Base-by-base conservation (phyloP, 2,888 invertebrate species). In the Xylocampa areola region DNA sequence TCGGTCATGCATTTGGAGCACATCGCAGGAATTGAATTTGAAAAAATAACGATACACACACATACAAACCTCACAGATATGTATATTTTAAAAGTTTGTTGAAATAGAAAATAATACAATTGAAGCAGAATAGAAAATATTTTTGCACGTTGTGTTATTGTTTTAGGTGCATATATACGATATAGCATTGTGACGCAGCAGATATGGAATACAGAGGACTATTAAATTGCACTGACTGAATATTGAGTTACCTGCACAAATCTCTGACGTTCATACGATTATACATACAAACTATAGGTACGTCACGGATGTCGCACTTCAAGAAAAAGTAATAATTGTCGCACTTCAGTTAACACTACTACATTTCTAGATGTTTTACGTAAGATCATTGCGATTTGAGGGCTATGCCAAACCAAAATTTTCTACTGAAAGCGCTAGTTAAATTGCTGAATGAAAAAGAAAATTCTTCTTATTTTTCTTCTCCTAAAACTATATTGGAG, bases 1-100 rank as follows among this genome's bases (percentile, higher is more conserved):
- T 57, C 32, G 1, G 29, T 50, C 36, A 43, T 54, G 54, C 16
- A 50, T 61, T 55, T 44, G 11, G 35, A 47, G 66, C 74, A 73
- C 65, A 57, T 60, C 57, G 53, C 37, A 48, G 44, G 54, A 53
- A 66, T 70, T 65, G 45, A 60, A 68, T 57, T 43, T 33, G 10
- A 48, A 60, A 49, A 52, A 45, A 39, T 16, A 43, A 27, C 10
- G 4, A 25, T 35, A 21, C 16, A 17, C 1, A 27, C 41, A 47
- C n/a, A 43, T 19, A 39, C 48, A 51, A 50, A 41, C 58, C 36
- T 54, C 60, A 57, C 52, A 21, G 0, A 40, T 37, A 30, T n/a
- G n/a, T n/a, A n/a, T n/a, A 65, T 41, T 57, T 48, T 55, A 65
- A 39, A 36, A 45, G 45, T 52, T 54, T 49, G 43, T 49, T 50